Percentiles rank a stretch among this genome's conserved stretches.
Conservation (phyloP, 2,113 vertebrate species). For the Hepsetus odoe region DNA sequence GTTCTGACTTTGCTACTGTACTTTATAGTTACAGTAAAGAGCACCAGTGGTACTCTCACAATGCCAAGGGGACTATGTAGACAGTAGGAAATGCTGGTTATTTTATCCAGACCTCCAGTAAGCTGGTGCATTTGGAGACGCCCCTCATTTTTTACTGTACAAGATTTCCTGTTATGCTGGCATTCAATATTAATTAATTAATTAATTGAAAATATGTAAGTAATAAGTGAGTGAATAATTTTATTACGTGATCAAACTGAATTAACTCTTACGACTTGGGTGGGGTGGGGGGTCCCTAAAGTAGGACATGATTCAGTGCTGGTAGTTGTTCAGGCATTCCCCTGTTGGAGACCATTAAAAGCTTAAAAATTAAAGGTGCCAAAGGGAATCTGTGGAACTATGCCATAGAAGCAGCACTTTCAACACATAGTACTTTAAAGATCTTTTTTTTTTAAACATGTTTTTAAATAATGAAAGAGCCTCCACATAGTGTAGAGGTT, state of each 20-base stretch:
- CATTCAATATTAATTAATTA: too few relatives aligned
- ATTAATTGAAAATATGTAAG: too few relatives aligned
- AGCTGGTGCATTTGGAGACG: background rate
- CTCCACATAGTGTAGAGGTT: background rate
- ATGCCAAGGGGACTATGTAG: constrained; percentile 7
- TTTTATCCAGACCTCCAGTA: background rate
- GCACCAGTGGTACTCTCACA: constrained; percentile 15
- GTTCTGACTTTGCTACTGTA: constrained; percentile 16
- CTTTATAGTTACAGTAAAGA: background rate
- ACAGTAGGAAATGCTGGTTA: constrained; percentile 13
- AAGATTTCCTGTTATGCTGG: constrained; percentile 1
- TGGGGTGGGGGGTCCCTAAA: too few relatives aligned
- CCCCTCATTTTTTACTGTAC: background rate
- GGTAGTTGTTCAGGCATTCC: too few relatives aligned
- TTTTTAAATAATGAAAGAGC: background rate
- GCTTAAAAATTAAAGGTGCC: background rate
- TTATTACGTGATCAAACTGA: too few relatives aligned
- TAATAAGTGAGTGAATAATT: too few relatives aligned
- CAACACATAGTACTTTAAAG: background rate
- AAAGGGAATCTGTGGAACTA: background rate
- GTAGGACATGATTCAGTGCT: too few relatives aligned
- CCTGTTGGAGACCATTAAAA: too few relatives aligned
- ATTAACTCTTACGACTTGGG: too few relatives aligned
- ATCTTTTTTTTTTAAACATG: background rate
- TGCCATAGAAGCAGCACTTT: background rate